Conservation (phyloP, 2,113 vertebrate species). For the human (Homo sapiens) region GRCh38 chr4:132480001-132480500, state of each 20-base stretch:
- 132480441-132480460: background rate
- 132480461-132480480: background rate
- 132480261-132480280: background rate
- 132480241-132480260: background rate
- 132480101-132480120: background rate
- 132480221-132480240: background rate
- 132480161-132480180: background rate
- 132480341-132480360: rapidly evolving
- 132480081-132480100: background rate
- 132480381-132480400: background rate
- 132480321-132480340: background rate
- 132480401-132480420: background rate
- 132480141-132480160: background rate
- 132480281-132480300: background rate
- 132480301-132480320: background rate
- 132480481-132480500: background rate
- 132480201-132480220: background rate
- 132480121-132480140: background rate
- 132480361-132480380: background rate
- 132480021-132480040: background rate
- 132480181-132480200: background rate
- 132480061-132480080: background rate
- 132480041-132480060: background rate
- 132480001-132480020: background rate
- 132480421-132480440: background rate